Percentiles rank a stretch among this genome's conserved stretches.
Evolutionary conservation across 2,888 invertebrate species (phyloP).

Genomic region (Xestia rhomboidea): DNA sequence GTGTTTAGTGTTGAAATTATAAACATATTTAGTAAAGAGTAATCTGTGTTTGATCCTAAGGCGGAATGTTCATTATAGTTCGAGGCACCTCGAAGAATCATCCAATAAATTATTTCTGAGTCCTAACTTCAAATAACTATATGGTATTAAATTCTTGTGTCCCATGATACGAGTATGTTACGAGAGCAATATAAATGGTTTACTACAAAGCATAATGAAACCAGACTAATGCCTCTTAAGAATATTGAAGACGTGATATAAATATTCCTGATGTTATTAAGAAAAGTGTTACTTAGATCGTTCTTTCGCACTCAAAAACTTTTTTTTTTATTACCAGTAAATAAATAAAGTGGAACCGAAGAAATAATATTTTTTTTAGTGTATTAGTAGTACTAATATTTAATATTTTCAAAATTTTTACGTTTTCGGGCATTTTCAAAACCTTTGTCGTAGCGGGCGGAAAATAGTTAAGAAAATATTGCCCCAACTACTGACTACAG

Average conservation of each 20-base stretch:
- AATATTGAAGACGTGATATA: constrained; percentile 29
- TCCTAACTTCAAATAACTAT: constrained; percentile 11
- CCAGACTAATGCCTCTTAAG: constrained; percentile 6
- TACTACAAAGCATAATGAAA: constrained; percentile 24
- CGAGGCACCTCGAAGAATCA: too few species aligned
- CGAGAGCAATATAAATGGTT: background rate
- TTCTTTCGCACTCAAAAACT: too few species aligned
- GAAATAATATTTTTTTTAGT: too few species aligned
- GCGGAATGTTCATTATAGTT: too few species aligned
- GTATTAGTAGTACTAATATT: too few species aligned
- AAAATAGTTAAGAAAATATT: background rate
- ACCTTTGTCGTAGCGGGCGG: background rate
- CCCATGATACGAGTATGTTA: background rate
- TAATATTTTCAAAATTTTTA: too few species aligned
- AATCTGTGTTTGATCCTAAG: too few species aligned
- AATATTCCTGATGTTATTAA: constrained; percentile 16
- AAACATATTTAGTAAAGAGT: too few species aligned
- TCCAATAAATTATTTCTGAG: constrained; percentile 14
- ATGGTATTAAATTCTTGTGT: constrained; percentile 48
- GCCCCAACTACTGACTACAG: background rate
- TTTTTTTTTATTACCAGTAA: too few species aligned
- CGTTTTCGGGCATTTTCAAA: background rate
- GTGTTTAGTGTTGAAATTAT: too few species aligned
- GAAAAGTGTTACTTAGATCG: background rate
- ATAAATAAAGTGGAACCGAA: too few species aligned